Evolutionary conservation across 2,888 invertebrate genomes (phyloP).

Genomic region (Carterocephalus palaemon): DNA sequence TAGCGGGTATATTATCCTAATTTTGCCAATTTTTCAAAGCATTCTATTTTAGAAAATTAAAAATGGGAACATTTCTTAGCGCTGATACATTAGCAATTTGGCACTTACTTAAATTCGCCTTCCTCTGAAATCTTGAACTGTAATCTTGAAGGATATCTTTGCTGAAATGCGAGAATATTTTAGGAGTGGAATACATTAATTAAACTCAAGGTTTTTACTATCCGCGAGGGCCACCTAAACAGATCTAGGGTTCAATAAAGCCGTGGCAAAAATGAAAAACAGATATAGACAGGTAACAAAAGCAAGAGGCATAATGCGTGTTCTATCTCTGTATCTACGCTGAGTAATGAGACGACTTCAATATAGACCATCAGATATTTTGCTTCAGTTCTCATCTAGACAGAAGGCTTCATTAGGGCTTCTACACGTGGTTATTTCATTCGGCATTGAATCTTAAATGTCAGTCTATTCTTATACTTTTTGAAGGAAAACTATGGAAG

Average conservation of each 20-base stretch:
- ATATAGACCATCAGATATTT: conserved; percentile 42
- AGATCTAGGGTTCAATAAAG: conserved; percentile 13
- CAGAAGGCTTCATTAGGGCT: conserved; percentile 1
- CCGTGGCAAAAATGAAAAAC: conserved; percentile 41
- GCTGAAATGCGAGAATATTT: neutral
- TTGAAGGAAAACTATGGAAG: too few species aligned
- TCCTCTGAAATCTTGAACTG: too few species aligned
- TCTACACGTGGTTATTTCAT: conserved; percentile 11
- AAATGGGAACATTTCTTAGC: too few species aligned
- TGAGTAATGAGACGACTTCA: conserved; percentile 59
- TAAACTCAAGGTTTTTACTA: conserved; percentile 21
- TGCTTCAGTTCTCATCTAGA: conserved; percentile 9
- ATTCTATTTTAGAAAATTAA: conserved; percentile 1
- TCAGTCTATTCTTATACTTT: too few species aligned
- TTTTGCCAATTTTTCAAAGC: conserved; percentile 6
- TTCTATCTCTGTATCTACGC: conserved; percentile 52
- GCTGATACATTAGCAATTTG: too few species aligned
- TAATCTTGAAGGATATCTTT: too few species aligned
- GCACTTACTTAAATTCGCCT: too few species aligned
- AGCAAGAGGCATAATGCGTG: conserved; percentile 49
- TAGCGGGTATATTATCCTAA: too few species aligned
- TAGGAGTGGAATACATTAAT: conserved; percentile 11
- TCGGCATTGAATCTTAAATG: conserved; percentile 1
- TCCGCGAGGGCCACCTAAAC: neutral
- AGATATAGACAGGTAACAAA: conserved; percentile 45